phyloP scores from a whole-genome alignment of 2,888 invertebrate genomes.

The Clanis bilineata region DNA sequence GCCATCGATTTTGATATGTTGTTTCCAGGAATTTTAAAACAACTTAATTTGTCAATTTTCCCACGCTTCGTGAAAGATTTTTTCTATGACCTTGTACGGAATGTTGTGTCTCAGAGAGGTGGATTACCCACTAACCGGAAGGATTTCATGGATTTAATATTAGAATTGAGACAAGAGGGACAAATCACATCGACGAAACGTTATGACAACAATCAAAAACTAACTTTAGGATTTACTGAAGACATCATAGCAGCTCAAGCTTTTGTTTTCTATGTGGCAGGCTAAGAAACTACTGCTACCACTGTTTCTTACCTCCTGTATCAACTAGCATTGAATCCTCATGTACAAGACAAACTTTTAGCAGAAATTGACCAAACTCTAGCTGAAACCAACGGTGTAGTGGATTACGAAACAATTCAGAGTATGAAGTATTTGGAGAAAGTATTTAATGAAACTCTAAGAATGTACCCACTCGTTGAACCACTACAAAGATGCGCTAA shows the following conservation, averaged over 20 bases:
- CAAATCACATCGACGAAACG: slow-evolving; percentile 32
- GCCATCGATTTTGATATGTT: slow-evolving; percentile 44
- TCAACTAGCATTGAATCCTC: slow-evolving; percentile 54
- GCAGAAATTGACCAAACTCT: slow-evolving; percentile 50
- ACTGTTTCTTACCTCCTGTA: slow-evolving; percentile 57
- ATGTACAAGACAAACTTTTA: slow-evolving; percentile 55
- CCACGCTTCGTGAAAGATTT: slow-evolving; percentile 35
- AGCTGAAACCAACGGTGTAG: slow-evolving; percentile 41
- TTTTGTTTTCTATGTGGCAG: slow-evolving; percentile 66
- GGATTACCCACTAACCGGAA: slow-evolving; percentile 41
- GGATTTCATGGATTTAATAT: slow-evolving; percentile 55
- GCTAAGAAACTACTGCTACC: slow-evolving; percentile 69
- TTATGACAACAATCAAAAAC: slow-evolving; percentile 23
- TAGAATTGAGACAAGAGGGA: slow-evolving; percentile 43
- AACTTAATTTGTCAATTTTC: slow-evolving; percentile 37
- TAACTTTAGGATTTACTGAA: slow-evolving; percentile 44
- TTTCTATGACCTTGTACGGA: slow-evolving; percentile 39
- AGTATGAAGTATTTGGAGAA: slow-evolving; percentile 63
- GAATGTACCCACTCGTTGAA: slow-evolving; percentile 68
- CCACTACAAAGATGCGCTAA: slow-evolving; percentile 53
- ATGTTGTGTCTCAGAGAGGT: slow-evolving; percentile 42
- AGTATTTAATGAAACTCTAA: slow-evolving; percentile 59
- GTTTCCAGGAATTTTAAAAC: slow-evolving; percentile 47
- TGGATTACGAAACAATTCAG: slow-evolving; percentile 57
- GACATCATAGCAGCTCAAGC: slow-evolving; percentile 59